Evolutionary conservation across 2,113 vertebrate genomes (phyloP), one percentile per base, ranked within the genome.

Genomic region (Clinocottus analis): DNA sequence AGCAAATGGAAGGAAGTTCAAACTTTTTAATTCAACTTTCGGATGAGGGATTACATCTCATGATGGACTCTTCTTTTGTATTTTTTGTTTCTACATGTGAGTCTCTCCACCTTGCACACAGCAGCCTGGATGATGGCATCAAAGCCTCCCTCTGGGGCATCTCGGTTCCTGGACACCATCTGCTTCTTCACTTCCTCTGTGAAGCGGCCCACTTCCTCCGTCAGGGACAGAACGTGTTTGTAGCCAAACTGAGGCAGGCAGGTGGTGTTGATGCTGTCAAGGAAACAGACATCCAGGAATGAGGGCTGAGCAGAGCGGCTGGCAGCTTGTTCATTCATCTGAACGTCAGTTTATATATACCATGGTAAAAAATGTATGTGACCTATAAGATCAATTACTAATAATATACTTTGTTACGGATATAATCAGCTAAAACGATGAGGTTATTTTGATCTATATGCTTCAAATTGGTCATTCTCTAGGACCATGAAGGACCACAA

Each of bases 51-150:
- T n/a, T n/a, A n/a, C n/a, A n/a, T n/a, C n/a, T n/a, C n/a, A n/a
- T n/a, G n/a, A n/a, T n/a, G n/a, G n/a, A n/a, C n/a, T n/a, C n/a
- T 33, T 72, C 19, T 63, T 3, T 25, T 29, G 13, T 2, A 25
- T 61, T 23, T 3, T 9, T 45, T 55, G 41, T 74, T n/a, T n/a
- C 21, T 0, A 13, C n/a, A 58, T 51, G 45, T 37, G 1, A 37
- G 19, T 62, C 8, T 19, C 45, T 74, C 33, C 89, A 99, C 98
- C 49, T 97, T 95, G 25, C 98, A 99, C 82, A 99, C 98, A 0
- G 97, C 96, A 17, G 97, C 97, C 93, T 99, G 98, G 79, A 99
- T 96, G 92, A 99, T 98, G 75, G 98, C 98, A 80, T 99, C 98
- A 0, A 99, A 99, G 63, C 98, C 98, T 0, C 98, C 98, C 85